Conservation (phyloP, 2,888 invertebrate species). For the Laspeyria flexula region DNA sequence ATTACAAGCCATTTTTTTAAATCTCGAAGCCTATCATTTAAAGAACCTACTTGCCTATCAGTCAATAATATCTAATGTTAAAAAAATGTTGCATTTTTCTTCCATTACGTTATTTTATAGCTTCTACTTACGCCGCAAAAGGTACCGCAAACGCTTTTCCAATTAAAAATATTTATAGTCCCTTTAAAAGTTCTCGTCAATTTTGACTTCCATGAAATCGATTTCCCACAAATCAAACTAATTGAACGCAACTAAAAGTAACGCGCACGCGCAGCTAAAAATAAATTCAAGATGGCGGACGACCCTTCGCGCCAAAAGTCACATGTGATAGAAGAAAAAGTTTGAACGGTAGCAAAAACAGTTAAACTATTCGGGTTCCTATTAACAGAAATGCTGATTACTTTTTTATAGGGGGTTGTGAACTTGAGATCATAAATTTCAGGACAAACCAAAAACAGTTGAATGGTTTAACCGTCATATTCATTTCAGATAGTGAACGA, state of each 20-base stretch:
- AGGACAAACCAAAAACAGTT: not conserved
- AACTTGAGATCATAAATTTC: no score
- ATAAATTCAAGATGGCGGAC: conserved; percentile 67
- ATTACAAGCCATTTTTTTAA: no score
- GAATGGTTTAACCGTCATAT: no score
- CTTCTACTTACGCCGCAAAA: not conserved
- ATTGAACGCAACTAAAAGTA: conserved; percentile 70
- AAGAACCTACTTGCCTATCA: no score
- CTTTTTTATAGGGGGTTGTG: not conserved
- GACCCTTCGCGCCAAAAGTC: conserved; percentile 58
- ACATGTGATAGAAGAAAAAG: conserved; percentile 56
- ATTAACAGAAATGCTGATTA: conserved; percentile 59
- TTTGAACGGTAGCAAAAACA: conserved; percentile 42
- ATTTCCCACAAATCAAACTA: conserved; percentile 72
- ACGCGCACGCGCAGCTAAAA: conserved; percentile 69
- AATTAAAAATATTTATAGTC: conserved; percentile 9
- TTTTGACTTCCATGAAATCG: conserved; percentile 41
- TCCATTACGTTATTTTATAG: not conserved
- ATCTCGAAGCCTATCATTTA: no score
- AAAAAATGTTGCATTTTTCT: no score
- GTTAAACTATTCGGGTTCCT: conserved; percentile 30
- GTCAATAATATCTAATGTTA: no score
- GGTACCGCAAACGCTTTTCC: not conserved
- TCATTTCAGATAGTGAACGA: no score
- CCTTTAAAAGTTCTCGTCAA: conserved; percentile 2